Base-by-base conservation (phyloP, 2,888 invertebrate genomes). In the Mayetiola destructor region DNA sequence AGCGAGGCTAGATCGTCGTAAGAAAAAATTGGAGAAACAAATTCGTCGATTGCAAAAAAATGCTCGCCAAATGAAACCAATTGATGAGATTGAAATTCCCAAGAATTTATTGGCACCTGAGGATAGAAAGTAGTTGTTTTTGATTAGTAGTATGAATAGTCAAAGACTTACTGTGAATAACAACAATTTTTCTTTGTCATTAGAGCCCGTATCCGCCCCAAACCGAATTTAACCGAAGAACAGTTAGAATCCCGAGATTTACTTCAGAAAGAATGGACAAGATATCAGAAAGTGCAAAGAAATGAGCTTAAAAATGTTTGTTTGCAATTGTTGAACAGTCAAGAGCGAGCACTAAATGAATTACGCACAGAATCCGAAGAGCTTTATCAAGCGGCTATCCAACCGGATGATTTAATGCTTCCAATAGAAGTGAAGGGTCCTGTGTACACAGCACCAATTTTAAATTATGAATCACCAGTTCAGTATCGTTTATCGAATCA, bases 81-180 rank as follows among this genome's bases (percentile, higher is more conserved):
- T 97, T 40, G 85, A 85, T 58, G 97, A 97, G 74, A 69, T 85
- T 61, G 88, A 93, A 70, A 76, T 86, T 9, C 81, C 89, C 0
- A 64, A 81, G 20, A 74, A 77, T 58, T 66, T 92, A 16, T 64
- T 80, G 20, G 81, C 85, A 48, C 4, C 20, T n/a, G 32, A 30
- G 64, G 77, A 84, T 65, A 74, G 75, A 64, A 69, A 75, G 88
- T 87, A 75, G 72, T 69, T n/a, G n/a, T n/a, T 9, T 32, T 32
- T 9, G 32, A 9, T 9, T 9, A 9, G 32, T 12, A 32, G 6
- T 32, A 32, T 9, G 32, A 32, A 9, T 32, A 12, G 12, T 32
- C 6, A 9, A 32, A 32, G 12, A 12, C 6, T 9, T 56, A 27
- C 42, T 23, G 52, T 20, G 20, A 39, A 37, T 56, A 42, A 21